Evolutionary conservation across 1,140 invertebrate genomes (phyloP).

Genomic region (Augochlora pura): DNA sequence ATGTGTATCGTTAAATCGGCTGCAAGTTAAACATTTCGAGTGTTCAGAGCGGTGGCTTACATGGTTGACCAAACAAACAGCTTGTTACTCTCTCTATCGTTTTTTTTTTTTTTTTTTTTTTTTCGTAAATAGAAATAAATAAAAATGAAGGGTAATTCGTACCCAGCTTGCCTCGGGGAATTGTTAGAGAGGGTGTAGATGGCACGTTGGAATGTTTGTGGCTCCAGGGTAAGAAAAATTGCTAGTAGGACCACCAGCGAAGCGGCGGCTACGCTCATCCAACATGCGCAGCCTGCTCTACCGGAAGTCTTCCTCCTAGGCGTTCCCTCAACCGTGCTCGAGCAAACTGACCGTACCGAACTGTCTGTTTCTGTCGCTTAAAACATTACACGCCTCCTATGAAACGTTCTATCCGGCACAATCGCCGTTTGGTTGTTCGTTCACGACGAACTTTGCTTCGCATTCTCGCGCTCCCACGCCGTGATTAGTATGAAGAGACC

Average conservation of each 20-base stretch:
- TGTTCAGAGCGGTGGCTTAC: neutral
- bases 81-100: neutral
- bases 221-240: slow-evolving; percentile 76
- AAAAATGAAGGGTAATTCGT: slow-evolving; percentile 71
- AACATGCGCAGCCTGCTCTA: slow-evolving; percentile 71
- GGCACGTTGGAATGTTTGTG: slow-evolving; percentile 70
- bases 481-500: slow-evolving; percentile 63
- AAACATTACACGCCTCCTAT: slow-evolving; percentile 70
- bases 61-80: neutral
- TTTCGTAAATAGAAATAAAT: slow-evolving; percentile 44
- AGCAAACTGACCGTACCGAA: slow-evolving; percentile 69
- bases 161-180: slow-evolving; percentile 76
- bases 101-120: neutral
- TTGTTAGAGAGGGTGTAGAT: slow-evolving; percentile 74
- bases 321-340: slow-evolving; percentile 69
- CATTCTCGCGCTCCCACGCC: slow-evolving; percentile 33
- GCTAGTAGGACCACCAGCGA: slow-evolving; percentile 73
- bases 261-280: slow-evolving; percentile 72
- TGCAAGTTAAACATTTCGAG: neutral
- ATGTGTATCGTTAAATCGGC: neutral
- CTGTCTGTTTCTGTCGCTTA: slow-evolving; percentile 71
- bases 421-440: slow-evolving; percentile 1
- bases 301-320: slow-evolving; percentile 71
- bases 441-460: slow-evolving; percentile 11
- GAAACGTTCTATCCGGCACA: slow-evolving; percentile 48